A percentile compares a stretch with the other conserved stretches of the same genome.
These are phyloP conservation scores for Axea sp. DNA, from an alignment of 2,888 invertebrate species.

Conservation along the genomic window DNA sequence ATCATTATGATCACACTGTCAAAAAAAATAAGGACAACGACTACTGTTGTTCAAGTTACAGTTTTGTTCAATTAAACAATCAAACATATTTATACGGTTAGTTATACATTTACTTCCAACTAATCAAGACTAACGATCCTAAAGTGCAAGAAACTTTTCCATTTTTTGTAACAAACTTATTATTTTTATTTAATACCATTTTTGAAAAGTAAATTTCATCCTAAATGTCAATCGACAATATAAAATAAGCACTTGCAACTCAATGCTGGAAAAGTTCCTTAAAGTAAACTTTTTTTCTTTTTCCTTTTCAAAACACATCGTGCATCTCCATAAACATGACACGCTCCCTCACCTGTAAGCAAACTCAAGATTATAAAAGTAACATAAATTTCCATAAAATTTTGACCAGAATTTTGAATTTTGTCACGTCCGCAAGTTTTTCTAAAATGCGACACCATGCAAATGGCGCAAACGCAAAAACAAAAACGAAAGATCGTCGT, in stretches of 20 bases:
- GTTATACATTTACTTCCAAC: constrained; percentile 17
- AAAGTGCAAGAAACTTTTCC: constrained; percentile 52
- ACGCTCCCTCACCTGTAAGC: constrained; percentile 71
- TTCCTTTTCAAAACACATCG: constrained; percentile 28
- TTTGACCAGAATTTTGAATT: constrained; percentile 78
- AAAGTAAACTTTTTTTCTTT: constrained; percentile 29
- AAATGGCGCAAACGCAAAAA: constrained; percentile 60
- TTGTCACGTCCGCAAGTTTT: constrained; percentile 75
- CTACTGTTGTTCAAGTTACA: too few species aligned
- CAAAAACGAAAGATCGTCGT: constrained; percentile 64
- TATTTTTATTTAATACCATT: not conserved
- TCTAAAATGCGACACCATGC: constrained; percentile 43
- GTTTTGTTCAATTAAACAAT: too few species aligned
- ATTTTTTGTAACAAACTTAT: constrained; percentile 15
- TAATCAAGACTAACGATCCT: constrained; percentile 41
- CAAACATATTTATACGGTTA: too few species aligned
- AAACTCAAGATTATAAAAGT: constrained; percentile 74
- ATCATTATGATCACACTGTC: too few species aligned
- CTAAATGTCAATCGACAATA: constrained; percentile 30
- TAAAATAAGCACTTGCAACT: constrained; percentile 26
- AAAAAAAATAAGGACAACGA: too few species aligned
- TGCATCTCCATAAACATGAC: constrained; percentile 69
- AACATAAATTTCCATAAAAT: constrained; percentile 74
- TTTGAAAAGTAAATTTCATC: constrained; percentile 27
- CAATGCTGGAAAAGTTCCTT: constrained; percentile 40